Conservation (phyloP, 2,888 invertebrate species). For the Stenurella melanura region DNA sequence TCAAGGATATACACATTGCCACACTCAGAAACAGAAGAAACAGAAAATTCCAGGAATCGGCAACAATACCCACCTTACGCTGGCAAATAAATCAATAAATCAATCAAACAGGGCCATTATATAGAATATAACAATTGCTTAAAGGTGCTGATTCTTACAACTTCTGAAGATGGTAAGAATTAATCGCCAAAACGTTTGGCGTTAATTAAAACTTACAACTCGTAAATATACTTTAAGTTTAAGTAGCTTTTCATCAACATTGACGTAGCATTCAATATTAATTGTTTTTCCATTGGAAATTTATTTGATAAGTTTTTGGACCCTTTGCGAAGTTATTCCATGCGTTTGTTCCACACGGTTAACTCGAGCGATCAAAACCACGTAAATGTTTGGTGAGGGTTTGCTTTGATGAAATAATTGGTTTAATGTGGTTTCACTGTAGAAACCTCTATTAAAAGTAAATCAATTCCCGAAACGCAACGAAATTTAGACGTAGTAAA, state of each 20-base stretch:
- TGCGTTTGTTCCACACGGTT: background rate
- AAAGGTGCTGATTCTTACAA: no score
- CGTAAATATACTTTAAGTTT: no score
- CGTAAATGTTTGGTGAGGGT: constrained; percentile 3
- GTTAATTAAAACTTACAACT: no score
- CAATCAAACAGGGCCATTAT: no score
- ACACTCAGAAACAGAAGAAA: no score
- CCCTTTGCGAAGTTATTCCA: background rate
- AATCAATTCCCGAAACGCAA: constrained; percentile 2
- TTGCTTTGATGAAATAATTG: constrained; percentile 1
- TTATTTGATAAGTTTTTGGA: background rate
- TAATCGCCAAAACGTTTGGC: no score
- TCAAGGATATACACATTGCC: no score
- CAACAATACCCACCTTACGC: no score
- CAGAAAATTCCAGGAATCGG: no score
- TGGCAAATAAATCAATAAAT: no score
- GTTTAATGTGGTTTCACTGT: background rate
- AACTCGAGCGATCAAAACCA: background rate
- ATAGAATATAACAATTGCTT: no score
- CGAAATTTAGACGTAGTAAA: constrained; percentile 7
- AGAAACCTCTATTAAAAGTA: constrained; percentile 7
- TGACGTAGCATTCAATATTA: background rate
- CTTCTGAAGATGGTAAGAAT: no score
- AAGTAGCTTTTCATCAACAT: background rate
- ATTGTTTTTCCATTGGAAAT: background rate